phyloP scores from a whole-genome alignment of 2,797 vertebrate species.

The Myoxocephalus aenaeus region DNA sequence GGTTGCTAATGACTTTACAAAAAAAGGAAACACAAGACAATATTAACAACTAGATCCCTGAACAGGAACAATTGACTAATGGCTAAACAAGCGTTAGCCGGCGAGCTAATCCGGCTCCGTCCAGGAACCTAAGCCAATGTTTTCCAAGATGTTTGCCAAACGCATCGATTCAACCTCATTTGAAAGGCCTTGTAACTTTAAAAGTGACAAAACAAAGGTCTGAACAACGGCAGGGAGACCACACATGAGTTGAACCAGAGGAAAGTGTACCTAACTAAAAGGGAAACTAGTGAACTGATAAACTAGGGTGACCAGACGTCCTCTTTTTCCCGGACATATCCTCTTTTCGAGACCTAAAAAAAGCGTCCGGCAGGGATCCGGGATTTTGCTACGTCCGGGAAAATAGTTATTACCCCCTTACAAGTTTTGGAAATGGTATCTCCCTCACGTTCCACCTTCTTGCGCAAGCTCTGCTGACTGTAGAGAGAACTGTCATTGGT shows the following conservation, averaged over 20 bases:
- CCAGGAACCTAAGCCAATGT: not conserved
- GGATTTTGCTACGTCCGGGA: too few relatives aligned
- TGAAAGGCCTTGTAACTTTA: not conserved
- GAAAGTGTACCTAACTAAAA: not conserved
- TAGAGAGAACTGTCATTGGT: too few relatives aligned
- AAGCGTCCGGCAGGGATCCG: too few relatives aligned
- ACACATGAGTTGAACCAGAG: not conserved
- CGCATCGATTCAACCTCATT: not conserved
- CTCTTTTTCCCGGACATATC: too few relatives aligned
- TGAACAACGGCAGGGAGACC: not conserved
- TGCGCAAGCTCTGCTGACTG: too few relatives aligned
- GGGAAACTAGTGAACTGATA: too few relatives aligned
- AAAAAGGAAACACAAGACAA: conserved; percentile 7
- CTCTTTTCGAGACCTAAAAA: too few relatives aligned
- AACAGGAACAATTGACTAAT: not conserved
- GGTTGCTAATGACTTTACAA: not conserved
- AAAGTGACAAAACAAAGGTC: not conserved
- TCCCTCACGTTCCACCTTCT: too few relatives aligned
- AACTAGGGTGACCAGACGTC: too few relatives aligned
- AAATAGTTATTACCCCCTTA: too few relatives aligned
- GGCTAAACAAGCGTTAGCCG: not conserved
- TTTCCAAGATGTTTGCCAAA: not conserved
- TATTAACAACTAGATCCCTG: conserved; percentile 12
- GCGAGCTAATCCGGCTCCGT: not conserved
- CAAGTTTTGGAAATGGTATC: too few relatives aligned